Base-by-base conservation (phyloP, 35 echinoderm and acorn worm genomes). In the Strongylocentrotus purpuratus region DNA sequence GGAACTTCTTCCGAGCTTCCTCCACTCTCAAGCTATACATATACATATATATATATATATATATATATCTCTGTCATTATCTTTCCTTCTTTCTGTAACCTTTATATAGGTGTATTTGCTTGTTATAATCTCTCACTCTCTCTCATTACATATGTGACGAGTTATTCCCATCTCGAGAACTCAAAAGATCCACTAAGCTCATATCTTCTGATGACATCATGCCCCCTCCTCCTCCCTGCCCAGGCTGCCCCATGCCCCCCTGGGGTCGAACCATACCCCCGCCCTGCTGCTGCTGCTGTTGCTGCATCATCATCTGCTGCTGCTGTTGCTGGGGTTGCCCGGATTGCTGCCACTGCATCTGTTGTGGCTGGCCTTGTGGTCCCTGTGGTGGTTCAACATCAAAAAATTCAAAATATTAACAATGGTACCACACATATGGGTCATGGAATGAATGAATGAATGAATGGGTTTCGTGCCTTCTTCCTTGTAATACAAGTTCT, bases 291-390 rank as follows among this genome's bases (percentile, higher is more conserved):
- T 92, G 90, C 35, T 46, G 47, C 61, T 65, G 50, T 48, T 94
- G 94, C 46, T 65, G 94, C 46, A 70, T 45, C 32, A 70, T 22
- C 22, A 20, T 33, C 41, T 85, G 94, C 18, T 94, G 94, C 61
- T 94, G 94, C 31, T 85, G 59, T 58, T 94, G 92, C 47, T 94
- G 92, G 32, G 46, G 92, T 32, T 94, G 92, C 45, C 46, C 47
- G 4, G 45, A 47, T 94, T 94, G 94, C 61, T 86, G 94, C 78
- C 78, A 86, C 94, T 94, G 94, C 94, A 71, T 94, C 3, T 25
- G 61, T 86, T 94, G 94, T 85, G 47, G 94, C 65, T 94, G 94
- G 18, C 78, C 60, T 22, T 32, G 94, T 47, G 32, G 94, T 45
- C 59, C 59, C 78, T 94, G 61, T n/a, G 18, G 20, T 7, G 65